Base-by-base conservation (phyloP, 2,113 vertebrate species). In the Triplophysa dalaica region DNA sequence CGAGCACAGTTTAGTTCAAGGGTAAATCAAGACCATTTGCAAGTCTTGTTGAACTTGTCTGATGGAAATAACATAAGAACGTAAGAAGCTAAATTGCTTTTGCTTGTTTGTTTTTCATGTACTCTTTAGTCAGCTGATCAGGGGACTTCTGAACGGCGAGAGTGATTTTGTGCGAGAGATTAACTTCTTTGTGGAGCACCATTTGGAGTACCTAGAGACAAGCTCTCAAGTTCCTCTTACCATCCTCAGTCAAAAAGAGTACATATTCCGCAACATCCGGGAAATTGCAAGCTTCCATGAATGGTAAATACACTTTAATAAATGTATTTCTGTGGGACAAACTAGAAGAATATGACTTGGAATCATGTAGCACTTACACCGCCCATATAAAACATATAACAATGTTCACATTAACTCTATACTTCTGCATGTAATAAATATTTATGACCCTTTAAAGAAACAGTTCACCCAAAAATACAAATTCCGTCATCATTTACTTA, bases 211-310 rank as follows among this genome's bases (percentile, higher is more conserved):
- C 50, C 13, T 92, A 43, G 92, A 93, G 43, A 85, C 86, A 0
- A 89, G 86, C 77, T 60, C 24, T 16, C 69, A 85, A 2, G 13
- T 89, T 29, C 90, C 90, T 1, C 50, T 87, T 9, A 89, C 85
- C 19, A 81, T 92, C 70, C 69, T 90, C 61, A 90, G 87, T 83
- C 89, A 92, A 85, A 92, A 89, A 70, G 91, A 93, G 63, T 86
- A 86, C 26, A 90, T 99, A 82, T 99, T 99, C 89, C 94, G 96
- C 60, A 99, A 98, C 5, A 90, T 98, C 58, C 91, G 91, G 64
- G 96, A 98, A 75, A 94, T 99, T 21, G 60, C 93, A 13, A 81
- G 2, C 76, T 95, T 98, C 76, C 98, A 99, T 78, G 91, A 92
- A 89, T 93, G 93, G 98, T 99, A 85, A 86, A 21, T 16, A 56